phyloP scores from a whole-genome alignment of 2,797 vertebrate species.

The Tiaroga cobitis region DNA sequence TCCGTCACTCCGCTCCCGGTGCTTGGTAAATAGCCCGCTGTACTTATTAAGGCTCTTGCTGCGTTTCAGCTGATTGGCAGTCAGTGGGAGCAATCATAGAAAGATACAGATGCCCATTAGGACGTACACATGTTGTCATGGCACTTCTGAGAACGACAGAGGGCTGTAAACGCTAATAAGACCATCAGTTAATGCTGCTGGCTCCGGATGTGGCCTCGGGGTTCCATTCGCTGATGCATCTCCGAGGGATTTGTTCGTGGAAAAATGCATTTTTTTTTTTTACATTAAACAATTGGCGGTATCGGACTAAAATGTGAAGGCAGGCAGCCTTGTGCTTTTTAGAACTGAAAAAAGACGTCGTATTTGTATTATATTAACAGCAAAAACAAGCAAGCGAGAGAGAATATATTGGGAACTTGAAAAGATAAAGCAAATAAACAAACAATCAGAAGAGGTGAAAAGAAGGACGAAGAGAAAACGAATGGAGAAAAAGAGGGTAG shows the following conservation, averaged over 20 bases:
- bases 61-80: slow-evolving; percentile 53
- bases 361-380: slow-evolving; percentile 31
- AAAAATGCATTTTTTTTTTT: slow-evolving; percentile 46
- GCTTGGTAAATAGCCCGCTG: slow-evolving; percentile 46
- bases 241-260: slow-evolving; percentile 52
- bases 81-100: slow-evolving; percentile 48
- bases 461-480: slow-evolving; percentile 50
- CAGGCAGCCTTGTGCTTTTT: slow-evolving; percentile 25
- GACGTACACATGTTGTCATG: slow-evolving; percentile 57
- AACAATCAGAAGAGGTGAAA: slow-evolving; percentile 17
- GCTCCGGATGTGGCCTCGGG: slow-evolving; percentile 46
- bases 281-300: slow-evolving; percentile 53
- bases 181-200: slow-evolving; percentile 53
- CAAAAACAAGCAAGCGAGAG: neutral
- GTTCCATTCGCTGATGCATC: slow-evolving; percentile 54
- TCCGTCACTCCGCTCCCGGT: slow-evolving; percentile 30
- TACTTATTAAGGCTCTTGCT: slow-evolving; percentile 57
- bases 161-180: slow-evolving; percentile 60
- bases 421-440: slow-evolving; percentile 28
- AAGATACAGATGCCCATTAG: slow-evolving; percentile 54
- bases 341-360: slow-evolving; percentile 23
- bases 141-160: slow-evolving; percentile 54
- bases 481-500: slow-evolving; percentile 65
- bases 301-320: slow-evolving; percentile 30
- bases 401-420: neutral